These are phyloP conservation scores for Percopsis transmontana DNA, from an alignment of 2,113 vertebrate genomes.

Conservation along the genomic window DNA sequence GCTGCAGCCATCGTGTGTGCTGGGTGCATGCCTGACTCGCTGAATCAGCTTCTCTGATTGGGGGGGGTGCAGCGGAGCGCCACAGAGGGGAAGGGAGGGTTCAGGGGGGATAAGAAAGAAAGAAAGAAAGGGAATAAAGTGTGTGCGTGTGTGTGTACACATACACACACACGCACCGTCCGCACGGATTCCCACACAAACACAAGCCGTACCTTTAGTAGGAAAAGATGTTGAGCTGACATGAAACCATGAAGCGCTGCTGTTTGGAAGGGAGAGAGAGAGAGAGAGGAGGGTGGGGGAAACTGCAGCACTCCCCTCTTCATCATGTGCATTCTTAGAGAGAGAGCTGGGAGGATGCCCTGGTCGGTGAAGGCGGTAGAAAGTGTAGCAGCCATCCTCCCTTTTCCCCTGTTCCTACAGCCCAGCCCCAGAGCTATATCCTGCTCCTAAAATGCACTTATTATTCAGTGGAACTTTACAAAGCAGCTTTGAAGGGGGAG, in stretches of 20 bases:
- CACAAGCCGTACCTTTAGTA: slow-evolving; percentile 83
- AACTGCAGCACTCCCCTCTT: slow-evolving; percentile 75
- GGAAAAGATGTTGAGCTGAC: slow-evolving; percentile 69
- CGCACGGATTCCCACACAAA: slow-evolving; percentile 65
- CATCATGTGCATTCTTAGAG: slow-evolving; percentile 71
- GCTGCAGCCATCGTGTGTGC: slow-evolving; percentile 88
- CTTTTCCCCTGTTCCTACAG: slow-evolving; percentile 57
- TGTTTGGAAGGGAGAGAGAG: slow-evolving; percentile 28
- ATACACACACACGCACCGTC: slow-evolving; percentile 56
- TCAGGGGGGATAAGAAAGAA: slow-evolving; percentile 50
- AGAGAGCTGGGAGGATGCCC: slow-evolving; percentile 70
- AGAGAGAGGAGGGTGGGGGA: slow-evolving; percentile 26
- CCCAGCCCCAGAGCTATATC: slow-evolving; percentile 57
- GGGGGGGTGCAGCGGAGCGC: slow-evolving; percentile 46
- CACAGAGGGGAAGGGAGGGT: slow-evolving; percentile 61
- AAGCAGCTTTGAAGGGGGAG: slow-evolving; percentile 52
- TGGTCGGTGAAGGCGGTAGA: slow-evolving; percentile 60
- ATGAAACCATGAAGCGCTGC: slow-evolving; percentile 67
- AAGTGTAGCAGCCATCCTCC: slow-evolving; percentile 56
- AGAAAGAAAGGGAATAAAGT: slow-evolving; percentile 48
- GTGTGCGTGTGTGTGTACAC: slow-evolving; percentile 54
- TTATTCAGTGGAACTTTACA: slow-evolving; percentile 69
- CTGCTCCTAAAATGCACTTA: slow-evolving; percentile 62
- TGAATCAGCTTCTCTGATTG: slow-evolving; percentile 91
- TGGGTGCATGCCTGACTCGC: slow-evolving; percentile 83